A percentile compares a stretch with the other conserved stretches of the same genome.
These are phyloP conservation scores for Zelostemma sp. DNA, from an alignment of 1,140 invertebrate species.

Conservation along the genomic window DNA sequence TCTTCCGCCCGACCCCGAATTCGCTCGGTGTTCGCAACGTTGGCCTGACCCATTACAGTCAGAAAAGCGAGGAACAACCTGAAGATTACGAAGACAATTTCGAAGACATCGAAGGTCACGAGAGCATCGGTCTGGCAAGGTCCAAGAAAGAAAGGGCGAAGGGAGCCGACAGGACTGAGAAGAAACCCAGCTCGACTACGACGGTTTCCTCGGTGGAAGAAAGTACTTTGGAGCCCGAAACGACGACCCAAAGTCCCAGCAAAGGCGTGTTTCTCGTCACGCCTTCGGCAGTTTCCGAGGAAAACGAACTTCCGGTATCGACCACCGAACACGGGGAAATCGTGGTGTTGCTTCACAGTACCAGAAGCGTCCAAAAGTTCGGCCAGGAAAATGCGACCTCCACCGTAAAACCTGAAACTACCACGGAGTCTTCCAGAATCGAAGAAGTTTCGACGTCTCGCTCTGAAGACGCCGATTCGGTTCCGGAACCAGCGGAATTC, in stretches of 20 bases:
- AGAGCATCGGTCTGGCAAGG: conserved; percentile 55
- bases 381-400: conserved; percentile 4
- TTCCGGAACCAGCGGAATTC: conserved; percentile 26
- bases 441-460: conserved; percentile 4
- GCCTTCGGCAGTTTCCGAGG: background rate
- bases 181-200: conserved; percentile 13
- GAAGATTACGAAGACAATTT: conserved; percentile 34
- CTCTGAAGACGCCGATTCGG: background rate
- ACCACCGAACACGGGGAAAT: conserved; percentile 23
- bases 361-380: conserved; percentile 28
- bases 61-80: conserved; percentile 20
- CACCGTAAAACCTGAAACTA: conserved; percentile 14
- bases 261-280: background rate
- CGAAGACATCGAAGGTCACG: conserved; percentile 56
- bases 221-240: background rate
- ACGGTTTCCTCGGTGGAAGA: background rate
- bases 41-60: conserved; percentile 33
- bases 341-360: conserved; percentile 30
- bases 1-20: conserved; percentile 23
- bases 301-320: conserved; percentile 6
- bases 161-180: background rate
- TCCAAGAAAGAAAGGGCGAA: conserved; percentile 42
- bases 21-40: conserved; percentile 36
- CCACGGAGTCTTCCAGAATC: conserved; percentile 19
- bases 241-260: background rate